Evolutionary conservation across 1,140 invertebrate genomes (phyloP).

Genomic region (Brachionus koreanus): DNA sequence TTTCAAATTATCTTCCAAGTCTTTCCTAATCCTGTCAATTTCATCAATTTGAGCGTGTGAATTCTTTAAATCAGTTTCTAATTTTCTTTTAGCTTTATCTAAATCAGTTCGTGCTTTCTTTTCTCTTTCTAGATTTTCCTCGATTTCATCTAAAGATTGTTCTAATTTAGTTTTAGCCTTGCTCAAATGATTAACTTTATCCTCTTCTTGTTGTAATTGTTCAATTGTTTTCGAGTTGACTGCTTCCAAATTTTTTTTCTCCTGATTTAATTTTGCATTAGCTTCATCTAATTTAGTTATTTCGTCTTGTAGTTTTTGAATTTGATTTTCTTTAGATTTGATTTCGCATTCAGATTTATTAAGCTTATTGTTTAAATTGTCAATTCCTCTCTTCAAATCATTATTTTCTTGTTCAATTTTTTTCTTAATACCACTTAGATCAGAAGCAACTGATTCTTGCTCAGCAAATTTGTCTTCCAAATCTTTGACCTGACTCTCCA

Average conservation of each 20-base stretch:
- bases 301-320: constrained; percentile 76
- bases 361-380: constrained; percentile 83
- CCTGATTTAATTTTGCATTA: constrained; percentile 98
- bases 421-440: constrained; percentile 85
- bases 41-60: constrained; percentile 96
- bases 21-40: constrained; percentile 94
- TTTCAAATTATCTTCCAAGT: constrained; percentile 76
- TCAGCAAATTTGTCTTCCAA: constrained; percentile 87
- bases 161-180: constrained; percentile 97
- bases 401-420: constrained; percentile 88
- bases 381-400: constrained; percentile 91
- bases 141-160: constrained; percentile 91
- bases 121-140: constrained; percentile 93
- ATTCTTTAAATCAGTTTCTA: constrained; percentile 95
- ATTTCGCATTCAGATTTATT: constrained; percentile 86
- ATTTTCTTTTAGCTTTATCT: constrained; percentile 85
- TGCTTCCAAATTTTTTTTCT: constrained; percentile 95
- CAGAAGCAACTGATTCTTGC: constrained; percentile 89
- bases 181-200: constrained; percentile 98
- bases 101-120: constrained; percentile 96
- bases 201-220: constrained; percentile 91
- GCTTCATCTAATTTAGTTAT: constrained; percentile 98
- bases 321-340: constrained; percentile 96
- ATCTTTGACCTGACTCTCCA: constrained; percentile 92
- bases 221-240: constrained; percentile 89